phyloP scores from a whole-genome alignment of 2,797 vertebrate genomes.

The Enteromius mattozi region DNA sequence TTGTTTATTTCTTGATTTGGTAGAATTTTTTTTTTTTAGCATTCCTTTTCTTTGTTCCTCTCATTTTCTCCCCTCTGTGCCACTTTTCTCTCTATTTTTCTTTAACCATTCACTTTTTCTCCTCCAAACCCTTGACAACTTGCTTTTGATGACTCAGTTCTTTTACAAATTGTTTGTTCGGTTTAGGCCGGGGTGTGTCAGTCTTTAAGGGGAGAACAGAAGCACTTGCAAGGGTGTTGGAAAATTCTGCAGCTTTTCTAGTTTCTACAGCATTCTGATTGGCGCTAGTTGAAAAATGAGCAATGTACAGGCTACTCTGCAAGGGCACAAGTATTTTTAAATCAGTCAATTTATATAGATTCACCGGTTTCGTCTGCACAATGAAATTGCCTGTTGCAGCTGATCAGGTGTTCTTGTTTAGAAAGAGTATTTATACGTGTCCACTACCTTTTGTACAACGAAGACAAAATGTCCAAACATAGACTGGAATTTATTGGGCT shows the following conservation, averaged over 20 bases:
- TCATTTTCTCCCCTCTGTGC: not conserved
- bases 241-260: not conserved
- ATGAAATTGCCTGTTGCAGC: not conserved
- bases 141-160: conserved; percentile 1
- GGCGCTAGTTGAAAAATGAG: not conserved
- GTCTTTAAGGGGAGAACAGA: conserved; percentile 19
- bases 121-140: not conserved
- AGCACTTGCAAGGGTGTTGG: not conserved
- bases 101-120: not conserved
- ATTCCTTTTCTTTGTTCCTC: not conserved
- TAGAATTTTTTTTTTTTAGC: conserved; percentile 6
- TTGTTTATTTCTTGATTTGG: conserved; percentile 44
- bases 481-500: not conserved
- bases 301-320: not conserved
- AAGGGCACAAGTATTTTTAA: conserved; percentile 1
- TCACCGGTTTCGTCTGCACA: not conserved
- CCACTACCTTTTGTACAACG: not conserved
- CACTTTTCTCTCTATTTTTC: not conserved
- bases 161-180: conserved; percentile 29
- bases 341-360: conserved; percentile 11
- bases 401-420: conserved; percentile 1
- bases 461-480: not conserved
- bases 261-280: not conserved
- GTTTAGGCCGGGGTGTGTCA: not conserved
- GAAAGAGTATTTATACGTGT: not conserved